phyloP scores from a whole-genome alignment of 2,797 vertebrate genomes.

The Aulostomus chinensis region DNA sequence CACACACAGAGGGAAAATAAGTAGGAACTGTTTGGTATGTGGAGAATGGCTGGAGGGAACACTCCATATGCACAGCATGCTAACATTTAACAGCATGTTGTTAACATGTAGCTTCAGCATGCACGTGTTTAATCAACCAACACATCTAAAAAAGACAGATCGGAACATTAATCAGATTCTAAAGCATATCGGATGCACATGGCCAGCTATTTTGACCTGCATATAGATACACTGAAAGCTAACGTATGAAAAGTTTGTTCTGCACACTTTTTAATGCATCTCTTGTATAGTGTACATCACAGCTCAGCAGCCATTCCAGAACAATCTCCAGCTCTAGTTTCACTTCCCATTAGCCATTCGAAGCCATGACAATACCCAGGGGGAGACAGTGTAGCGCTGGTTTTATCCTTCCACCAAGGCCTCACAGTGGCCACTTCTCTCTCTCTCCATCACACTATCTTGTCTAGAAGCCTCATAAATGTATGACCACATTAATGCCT shows the following conservation, averaged over 20 bases:
- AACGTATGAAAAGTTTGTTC: too few species aligned
- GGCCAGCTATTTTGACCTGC: too few species aligned
- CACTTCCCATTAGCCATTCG: conserved; percentile 74
- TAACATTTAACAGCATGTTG: conserved; percentile 13
- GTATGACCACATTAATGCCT: too few species aligned
- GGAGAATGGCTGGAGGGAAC: not conserved
- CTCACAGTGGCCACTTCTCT: conserved; percentile 33
- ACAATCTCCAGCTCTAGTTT: conserved; percentile 62
- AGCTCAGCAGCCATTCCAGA: conserved; percentile 52
- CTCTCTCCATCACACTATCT: conserved; percentile 1
- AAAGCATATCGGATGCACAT: too few species aligned
- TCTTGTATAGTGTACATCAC: conserved; percentile 28
- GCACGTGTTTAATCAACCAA: not conserved
- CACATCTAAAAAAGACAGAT: not conserved
- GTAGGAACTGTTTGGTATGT: not conserved
- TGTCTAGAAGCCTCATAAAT: not conserved
- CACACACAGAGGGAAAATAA: conserved; percentile 1
- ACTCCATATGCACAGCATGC: not conserved
- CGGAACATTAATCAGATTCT: too few species aligned
- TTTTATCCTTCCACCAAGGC: conserved; percentile 35
- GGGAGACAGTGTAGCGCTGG: conserved; percentile 32
- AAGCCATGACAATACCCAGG: conserved; percentile 67
- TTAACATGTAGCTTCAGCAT: not conserved
- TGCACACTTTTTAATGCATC: too few species aligned
- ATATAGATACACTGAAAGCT: not conserved